Base-by-base conservation (phyloP, 2,113 vertebrate species). In the Melanerpes aurifrons region DNA sequence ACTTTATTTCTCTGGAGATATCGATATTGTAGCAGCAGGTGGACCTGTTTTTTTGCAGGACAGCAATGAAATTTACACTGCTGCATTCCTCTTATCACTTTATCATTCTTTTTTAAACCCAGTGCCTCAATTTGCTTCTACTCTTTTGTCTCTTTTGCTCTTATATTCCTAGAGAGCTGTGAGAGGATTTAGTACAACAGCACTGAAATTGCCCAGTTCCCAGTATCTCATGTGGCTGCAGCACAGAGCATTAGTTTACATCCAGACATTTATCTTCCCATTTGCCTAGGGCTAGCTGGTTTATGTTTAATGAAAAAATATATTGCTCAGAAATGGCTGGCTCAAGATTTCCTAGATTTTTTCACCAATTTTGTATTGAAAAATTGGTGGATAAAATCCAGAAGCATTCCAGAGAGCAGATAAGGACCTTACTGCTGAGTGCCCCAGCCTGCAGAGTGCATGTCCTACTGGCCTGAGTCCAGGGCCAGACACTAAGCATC, bases 361-460 rank as follows among this genome's bases (percentile, higher is more conserved):
- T 91, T 76, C 43, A 66, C 7, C 83, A 78, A 81, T 63, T 74
- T 66, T 2, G 10, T 82, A 76, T 89, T 82, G 85, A 89, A 50
- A 92, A 76, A 32, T 24, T 15, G 9, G 50, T 82, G 26, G 56
- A 85, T 70, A 82, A 85, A 88, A 81, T 32, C 47, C 86, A 77
- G 54, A 95, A 89, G 79, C 78, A 91, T 95, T 96, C 37, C 70
- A 68, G 29, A 57, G 20, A 82, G 8, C 22, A 94, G 87, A 92
- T 79, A 95, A 85, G 10, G 37, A 53, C 48, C 12, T 20, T 66
- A 40, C 10, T 79, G 59, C 20, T 73, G 63, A 58, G 20, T 73
- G 68, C n/a, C 82, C 45, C 50, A 79, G 67, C 20, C 67, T 82
- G 16, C 45, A 87, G 56, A 94, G 35, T 56, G 62, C 66, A 54